phyloP scores from a whole-genome alignment of 2,888 invertebrate species.

The Aspidiotus rigidus region DNA sequence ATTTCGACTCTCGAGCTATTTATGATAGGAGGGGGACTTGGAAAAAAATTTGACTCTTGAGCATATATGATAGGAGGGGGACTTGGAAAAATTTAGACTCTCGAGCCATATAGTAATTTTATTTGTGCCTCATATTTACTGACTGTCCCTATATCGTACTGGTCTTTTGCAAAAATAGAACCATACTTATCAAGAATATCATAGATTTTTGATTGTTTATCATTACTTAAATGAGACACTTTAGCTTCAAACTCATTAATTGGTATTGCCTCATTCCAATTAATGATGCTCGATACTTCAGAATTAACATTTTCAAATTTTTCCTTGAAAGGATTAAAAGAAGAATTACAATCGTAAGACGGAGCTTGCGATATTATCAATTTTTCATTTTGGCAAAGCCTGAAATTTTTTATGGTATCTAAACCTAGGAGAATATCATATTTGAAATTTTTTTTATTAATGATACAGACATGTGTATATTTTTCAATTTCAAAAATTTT shows the following conservation, averaged over 20 bases:
- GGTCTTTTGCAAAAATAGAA: neutral
- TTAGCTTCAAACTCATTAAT: conserved; percentile 3
- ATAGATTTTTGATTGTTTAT: neutral
- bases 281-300: neutral
- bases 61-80: no score
- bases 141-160: no score
- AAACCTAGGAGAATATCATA: conserved; percentile 4
- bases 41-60: no score
- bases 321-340: no score
- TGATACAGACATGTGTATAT: neutral
- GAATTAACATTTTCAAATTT: neutral
- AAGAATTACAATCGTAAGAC: no score
- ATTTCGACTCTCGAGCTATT: no score
- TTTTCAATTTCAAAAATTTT: neutral
- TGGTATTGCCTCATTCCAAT: conserved; percentile 6
- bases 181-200: conserved; percentile 3
- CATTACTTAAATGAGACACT: neutral
- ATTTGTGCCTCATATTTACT: conserved; percentile 13
- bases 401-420: conserved; percentile 1
- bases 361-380: no score
- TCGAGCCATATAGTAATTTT: no score
- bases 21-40: no score
- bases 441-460: neutral
- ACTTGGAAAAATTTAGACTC: no score
- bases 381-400: neutral